phyloP scores from a whole-genome alignment of 2,888 invertebrate species.

The Entomobrya multifasciata region DNA sequence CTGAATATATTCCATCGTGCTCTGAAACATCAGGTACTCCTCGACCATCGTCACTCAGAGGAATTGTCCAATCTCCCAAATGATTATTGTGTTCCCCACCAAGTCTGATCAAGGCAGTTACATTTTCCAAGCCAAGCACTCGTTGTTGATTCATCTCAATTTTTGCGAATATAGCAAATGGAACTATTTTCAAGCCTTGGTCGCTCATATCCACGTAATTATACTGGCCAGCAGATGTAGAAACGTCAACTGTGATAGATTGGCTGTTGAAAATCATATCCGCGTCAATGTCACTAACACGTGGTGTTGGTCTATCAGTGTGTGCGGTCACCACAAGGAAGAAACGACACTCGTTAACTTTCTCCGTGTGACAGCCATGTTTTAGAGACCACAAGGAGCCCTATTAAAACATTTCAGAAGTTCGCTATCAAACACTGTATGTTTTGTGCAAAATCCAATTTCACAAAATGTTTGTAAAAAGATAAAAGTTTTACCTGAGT shows the following conservation, averaged over 20 bases:
- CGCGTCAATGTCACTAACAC: constrained; percentile 17
- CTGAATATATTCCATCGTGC: constrained; percentile 74
- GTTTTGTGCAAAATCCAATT: too few species aligned
- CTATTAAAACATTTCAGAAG: not conserved
- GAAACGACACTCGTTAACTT: constrained; percentile 57
- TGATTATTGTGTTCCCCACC: constrained; percentile 24
- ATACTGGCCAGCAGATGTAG: constrained; percentile 71
- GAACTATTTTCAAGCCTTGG: constrained; percentile 62
- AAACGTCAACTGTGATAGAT: constrained; percentile 60
- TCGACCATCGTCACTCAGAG: constrained; percentile 58
- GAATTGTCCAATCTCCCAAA: constrained; percentile 33
- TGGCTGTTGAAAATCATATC: constrained; percentile 33
- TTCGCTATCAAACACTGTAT: too few species aligned
- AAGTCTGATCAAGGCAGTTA: constrained; percentile 58
- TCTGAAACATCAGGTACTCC: constrained; percentile 65
- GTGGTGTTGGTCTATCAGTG: not conserved
- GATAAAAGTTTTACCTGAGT: constrained; percentile 24
- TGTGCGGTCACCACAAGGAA: constrained; percentile 62
- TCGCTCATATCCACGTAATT: constrained; percentile 72
- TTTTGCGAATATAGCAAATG: constrained; percentile 74
- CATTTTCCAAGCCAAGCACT: constrained; percentile 56
- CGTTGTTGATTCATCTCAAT: constrained; percentile 66
- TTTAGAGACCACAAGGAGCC: constrained; percentile 54
- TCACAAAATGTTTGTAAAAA: too few species aligned
- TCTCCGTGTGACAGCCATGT: constrained; percentile 46